Evolutionary conservation across 2,113 vertebrate genomes (phyloP).

Genomic region (Rutilus rutilus): DNA sequence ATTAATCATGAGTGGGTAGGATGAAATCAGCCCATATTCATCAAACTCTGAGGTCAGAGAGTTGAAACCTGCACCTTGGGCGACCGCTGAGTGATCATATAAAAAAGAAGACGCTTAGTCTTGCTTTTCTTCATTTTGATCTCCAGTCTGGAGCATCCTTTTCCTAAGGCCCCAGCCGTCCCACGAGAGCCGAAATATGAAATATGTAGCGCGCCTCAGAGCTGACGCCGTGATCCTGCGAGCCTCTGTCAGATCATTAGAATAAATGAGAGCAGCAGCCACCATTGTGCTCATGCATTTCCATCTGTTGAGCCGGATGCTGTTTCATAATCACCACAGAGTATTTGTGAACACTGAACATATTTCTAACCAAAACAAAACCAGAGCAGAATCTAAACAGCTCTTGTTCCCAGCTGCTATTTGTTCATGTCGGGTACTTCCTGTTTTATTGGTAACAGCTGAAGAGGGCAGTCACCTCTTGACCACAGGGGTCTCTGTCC

Average conservation of each 20-base stretch:
- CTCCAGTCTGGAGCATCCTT: constrained; percentile 41
- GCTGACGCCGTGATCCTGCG: constrained; percentile 34
- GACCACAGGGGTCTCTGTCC: constrained; percentile 31
- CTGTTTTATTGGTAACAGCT: constrained; percentile 47
- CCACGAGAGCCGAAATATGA: constrained; percentile 9
- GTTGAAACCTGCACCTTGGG: constrained; percentile 49
- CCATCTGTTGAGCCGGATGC: constrained; percentile 26
- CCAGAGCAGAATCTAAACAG: constrained; percentile 24
- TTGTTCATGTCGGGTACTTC: constrained; percentile 10
- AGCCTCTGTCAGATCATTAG: constrained; percentile 28
- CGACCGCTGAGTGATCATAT: constrained; percentile 52
- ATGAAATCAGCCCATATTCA: constrained; percentile 67
- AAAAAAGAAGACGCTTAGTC: constrained; percentile 24
- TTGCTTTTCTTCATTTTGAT: constrained; percentile 28
- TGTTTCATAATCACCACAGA: constrained; percentile 21
- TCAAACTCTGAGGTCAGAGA: constrained; percentile 55
- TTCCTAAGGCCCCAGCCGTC: neutral
- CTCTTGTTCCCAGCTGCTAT: constrained; percentile 27
- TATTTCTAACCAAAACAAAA: constrained; percentile 46
- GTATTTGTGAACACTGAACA: constrained; percentile 32
- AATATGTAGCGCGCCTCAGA: neutral
- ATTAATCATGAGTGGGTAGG: constrained; percentile 64
- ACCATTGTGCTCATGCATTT: constrained; percentile 13
- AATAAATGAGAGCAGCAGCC: constrained; percentile 27
- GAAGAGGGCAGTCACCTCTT: constrained; percentile 49